Conservation (phyloP, 2,113 vertebrate genomes). For the Gobius niger region DNA sequence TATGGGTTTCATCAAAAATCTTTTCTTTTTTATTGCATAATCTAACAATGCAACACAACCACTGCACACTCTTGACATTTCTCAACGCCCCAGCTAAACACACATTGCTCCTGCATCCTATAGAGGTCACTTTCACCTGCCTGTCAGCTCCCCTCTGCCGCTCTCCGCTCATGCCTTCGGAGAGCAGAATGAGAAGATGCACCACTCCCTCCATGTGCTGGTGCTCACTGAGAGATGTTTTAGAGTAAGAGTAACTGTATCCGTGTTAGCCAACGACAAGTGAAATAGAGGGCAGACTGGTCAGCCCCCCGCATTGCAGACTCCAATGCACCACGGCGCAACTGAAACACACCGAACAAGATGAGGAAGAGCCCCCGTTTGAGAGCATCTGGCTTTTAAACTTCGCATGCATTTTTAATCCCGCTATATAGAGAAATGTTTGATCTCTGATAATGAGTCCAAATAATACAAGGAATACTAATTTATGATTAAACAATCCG, state of each 20-base stretch:
- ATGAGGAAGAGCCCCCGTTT: constrained; percentile 35
- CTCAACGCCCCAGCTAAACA: not conserved
- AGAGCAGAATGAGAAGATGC: not conserved
- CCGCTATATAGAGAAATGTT: not conserved
- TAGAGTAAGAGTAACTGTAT: constrained; percentile 65
- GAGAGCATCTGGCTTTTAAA: constrained; percentile 29
- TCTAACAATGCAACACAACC: not conserved
- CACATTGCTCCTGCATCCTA: constrained; percentile 6
- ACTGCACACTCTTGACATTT: not conserved
- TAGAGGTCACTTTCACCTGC: constrained; percentile 26
- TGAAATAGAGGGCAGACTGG: constrained; percentile 73
- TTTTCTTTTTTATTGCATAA: not conserved
- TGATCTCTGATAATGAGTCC: constrained; percentile 1
- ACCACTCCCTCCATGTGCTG: constrained; percentile 51
- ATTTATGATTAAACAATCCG: constrained; percentile 13
- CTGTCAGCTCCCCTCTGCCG: constrained; percentile 16
- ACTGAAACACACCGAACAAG: constrained; percentile 49
- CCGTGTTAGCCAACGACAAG: constrained; percentile 71
- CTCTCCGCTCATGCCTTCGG: constrained; percentile 29
- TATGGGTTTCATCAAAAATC: not conserved
- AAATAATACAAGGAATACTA: constrained; percentile 17
- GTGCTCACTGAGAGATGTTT: constrained; percentile 68
- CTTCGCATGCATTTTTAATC: constrained; percentile 12
- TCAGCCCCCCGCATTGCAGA: constrained; percentile 68
- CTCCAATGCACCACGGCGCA: constrained; percentile 60